A percentile compares a stretch with the other conserved stretches of the same genome.
Conservation (phyloP, 2,113 vertebrate species). For the Corythornis cristatus region DNA sequence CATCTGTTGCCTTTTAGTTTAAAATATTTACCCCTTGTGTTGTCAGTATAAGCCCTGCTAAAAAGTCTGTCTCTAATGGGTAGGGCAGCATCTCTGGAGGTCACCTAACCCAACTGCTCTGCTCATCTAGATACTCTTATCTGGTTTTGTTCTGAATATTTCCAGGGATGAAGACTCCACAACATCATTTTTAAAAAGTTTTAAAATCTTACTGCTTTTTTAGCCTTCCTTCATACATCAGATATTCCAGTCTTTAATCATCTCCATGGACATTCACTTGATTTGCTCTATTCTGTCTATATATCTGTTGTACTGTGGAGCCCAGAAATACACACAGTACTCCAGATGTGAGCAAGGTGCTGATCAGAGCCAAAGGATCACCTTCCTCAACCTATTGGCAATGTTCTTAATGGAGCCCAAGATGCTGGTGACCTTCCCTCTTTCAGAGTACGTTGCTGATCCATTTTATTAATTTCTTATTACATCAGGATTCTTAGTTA, state of each 20-base stretch:
- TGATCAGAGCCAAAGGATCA: not conserved
- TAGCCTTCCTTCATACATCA: too few species aligned
- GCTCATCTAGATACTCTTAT: too few species aligned
- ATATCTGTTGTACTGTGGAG: not conserved
- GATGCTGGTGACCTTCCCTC: not conserved
- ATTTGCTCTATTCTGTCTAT: rapidly evolving
- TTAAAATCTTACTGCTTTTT: not conserved
- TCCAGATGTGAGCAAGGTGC: not conserved
- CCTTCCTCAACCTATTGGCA: not conserved
- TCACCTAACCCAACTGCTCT: not conserved
- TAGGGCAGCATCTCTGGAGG: not conserved
- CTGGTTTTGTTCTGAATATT: too few species aligned
- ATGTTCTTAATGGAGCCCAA: not conserved
- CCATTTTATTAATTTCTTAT: not conserved
- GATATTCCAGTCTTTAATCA: not conserved
- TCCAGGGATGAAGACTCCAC: too few species aligned
- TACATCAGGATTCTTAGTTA: not conserved
- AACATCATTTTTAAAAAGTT: not conserved
- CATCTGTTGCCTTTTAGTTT: not conserved
- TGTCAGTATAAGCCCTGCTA: not conserved
- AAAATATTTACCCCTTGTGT: not conserved
- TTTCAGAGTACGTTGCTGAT: not conserved
- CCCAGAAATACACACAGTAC: not conserved
- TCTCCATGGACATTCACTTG: not conserved
- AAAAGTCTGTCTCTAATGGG: not conserved